Evolutionary conservation across 1,140 invertebrate genomes (phyloP), one percentile per base, ranked within the genome.

Genomic region (Eulimnadia texana): DNA sequence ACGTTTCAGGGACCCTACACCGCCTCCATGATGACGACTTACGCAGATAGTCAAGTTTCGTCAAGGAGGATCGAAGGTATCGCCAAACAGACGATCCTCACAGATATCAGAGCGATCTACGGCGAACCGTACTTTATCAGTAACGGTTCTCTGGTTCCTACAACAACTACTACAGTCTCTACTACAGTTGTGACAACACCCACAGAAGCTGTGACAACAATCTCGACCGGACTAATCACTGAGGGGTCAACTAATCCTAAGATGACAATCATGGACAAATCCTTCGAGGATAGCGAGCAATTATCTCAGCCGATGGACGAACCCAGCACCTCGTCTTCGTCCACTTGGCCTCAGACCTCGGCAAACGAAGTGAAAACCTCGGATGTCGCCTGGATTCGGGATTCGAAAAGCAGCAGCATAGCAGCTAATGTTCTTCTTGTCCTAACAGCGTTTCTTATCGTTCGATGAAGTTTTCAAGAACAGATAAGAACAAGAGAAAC

Each of bases 121-220:
- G 81, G 84, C 27, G 80, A 83, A 16, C 77, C 85, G 19, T 90
- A 85, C 69, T 90, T 81, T 70, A 67, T 85, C 23, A 77, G 76
- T 42, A 89, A 90, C 69, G 80, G 81, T 60, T 84, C 79, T 19
- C 69, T 86, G 9, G 84, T 88, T 9, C 86, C 87, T 16, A 88
- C 84, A 1, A 88, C 85, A 0, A 80, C 81, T 0, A 79, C 82
- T 0, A 83, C 84, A 2, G 82, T 84, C 0, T 83, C 82, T 0
- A 85, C 84, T 3, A 85, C 82, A 0, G 80, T 82, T 0, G 81
- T 80, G 9, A 55, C 33, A 0, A 82, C 81, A 0, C 80, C 80
- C 3, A 79, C 80, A 1, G n/a, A n/a, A n/a, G n/a, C n/a, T n/a
- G n/a, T n/a, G 33, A 42, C 33, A 42, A 42, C 33, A 16, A 42